Evolutionary conservation across 2,113 vertebrate species (phyloP), one percentile per base, ranked within the genome.

Genomic region (Syngnathus typhle): DNA sequence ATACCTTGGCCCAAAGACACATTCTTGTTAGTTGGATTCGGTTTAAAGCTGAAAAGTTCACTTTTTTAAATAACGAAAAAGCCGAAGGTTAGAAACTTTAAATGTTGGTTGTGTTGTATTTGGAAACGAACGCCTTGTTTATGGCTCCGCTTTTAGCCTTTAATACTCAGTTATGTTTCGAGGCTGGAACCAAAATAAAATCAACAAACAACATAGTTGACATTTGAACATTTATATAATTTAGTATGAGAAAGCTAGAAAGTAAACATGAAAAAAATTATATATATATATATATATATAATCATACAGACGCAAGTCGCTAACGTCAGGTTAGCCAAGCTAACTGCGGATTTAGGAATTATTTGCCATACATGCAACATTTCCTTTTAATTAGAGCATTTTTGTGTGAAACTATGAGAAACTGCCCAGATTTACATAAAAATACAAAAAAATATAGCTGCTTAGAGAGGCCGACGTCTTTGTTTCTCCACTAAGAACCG

Each of bases 91-190:
- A 37, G 12, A 37, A 37, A 37, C 32, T 73, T 62, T 78, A 85
- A 82, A 79, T 68, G 78, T 78, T 71, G 82, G 73, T 85, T 76
- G 70, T 77, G 78, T 84, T n/a, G 77, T 54, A 68, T 75, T 84
- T 75, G 77, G 76, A 83, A 86, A 85, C 43, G 69, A 81, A 72
- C 72, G 67, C 85, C 88, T 85, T 85, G 85, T 88, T 89, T 88
- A 87, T 78, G 77, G 74, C 68, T 85, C 82, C 72, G 63, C 78
- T 84, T 89, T 86, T 89, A 83, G 83, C 78, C 77, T 91, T 88
- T 86, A 89, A 88, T 86, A 79, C 84, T 86, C 59, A 79, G 78
- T 82, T 88, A 58, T 85, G 84, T 86, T 88, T 80, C 79, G 74
- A 82, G 77, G 77, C 78, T 32, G 66, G 72, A 74, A 82, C 71